Percentiles rank a stretch among this genome's conserved stretches.
phyloP scores from a whole-genome alignment of 2,113 vertebrate species.

The Thamnophis sirtalis region DNA sequence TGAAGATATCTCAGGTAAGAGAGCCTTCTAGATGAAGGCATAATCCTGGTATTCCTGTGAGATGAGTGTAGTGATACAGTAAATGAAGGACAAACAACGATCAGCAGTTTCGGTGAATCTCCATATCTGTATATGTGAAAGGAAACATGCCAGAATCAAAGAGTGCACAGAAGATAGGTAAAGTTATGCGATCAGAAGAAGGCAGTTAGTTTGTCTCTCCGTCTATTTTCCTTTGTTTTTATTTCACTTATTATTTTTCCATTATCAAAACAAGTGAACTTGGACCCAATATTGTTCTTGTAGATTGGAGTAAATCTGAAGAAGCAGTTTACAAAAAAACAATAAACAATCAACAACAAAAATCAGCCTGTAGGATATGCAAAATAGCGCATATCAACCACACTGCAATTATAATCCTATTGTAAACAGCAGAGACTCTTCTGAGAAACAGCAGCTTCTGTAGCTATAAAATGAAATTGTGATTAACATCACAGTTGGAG shows the following conservation, averaged over 20 bases:
- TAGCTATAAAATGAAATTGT: neutral
- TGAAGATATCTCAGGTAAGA: neutral
- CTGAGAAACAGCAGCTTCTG: neutral
- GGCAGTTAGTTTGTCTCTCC: neutral
- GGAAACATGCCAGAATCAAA: neutral
- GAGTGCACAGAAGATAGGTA: neutral
- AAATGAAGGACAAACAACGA: neutral
- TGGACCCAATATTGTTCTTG: neutral
- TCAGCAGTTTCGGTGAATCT: neutral
- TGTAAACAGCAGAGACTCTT: neutral
- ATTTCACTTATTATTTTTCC: neutral
- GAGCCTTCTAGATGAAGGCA: neutral
- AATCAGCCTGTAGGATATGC: neutral
- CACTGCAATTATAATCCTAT: neutral
- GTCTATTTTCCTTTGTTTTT: neutral
- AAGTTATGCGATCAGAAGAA: neutral
- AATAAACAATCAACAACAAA: neutral
- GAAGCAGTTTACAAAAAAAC: neutral
- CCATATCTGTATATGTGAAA: neutral
- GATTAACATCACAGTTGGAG: neutral
- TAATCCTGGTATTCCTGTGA: neutral
- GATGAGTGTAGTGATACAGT: neutral
- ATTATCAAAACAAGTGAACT: neutral
- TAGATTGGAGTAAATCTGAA: neutral
- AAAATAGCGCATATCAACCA: neutral